Evolutionary conservation across 2,797 vertebrate genomes (phyloP), one percentile per base, ranked within the genome.

Genomic region (Carcharodon carcharias): DNA sequence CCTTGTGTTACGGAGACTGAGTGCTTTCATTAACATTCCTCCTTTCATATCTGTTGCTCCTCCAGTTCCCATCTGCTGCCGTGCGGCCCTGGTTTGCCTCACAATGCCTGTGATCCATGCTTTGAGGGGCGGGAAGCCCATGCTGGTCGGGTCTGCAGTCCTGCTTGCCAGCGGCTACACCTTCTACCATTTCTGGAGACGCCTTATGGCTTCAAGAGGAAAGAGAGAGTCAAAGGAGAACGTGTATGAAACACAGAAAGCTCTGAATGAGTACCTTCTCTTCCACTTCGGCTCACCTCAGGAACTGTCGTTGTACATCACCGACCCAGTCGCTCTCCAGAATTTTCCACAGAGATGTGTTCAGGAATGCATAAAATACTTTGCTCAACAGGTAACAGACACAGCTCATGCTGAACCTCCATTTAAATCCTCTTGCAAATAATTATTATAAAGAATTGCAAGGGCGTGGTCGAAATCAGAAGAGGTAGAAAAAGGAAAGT

Each of bases 311-410:
- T 58, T 73, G 61, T 40, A 89, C n/a, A 28, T 82, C 61, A 54
- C 28, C 14, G 82, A 61, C 82, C 16, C 96, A 31, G 50, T 23
- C 50, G 58, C 54, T 31, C 35, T 54, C 18, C 96, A 54, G 28
- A 91, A 96, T n/a, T 96, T 96, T 58, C 96, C 58, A 21, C 61
- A 35, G 26, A n/a, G 56, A 61, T 88, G 80, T 85, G 96, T 96
- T 18, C 23, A 89, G 61, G 82, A 87, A 58, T 96, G 96, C 58
- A 40, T 67, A 3, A 73, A 96, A n/a, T 82, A 96, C 23, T 54
- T 87, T 61, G 9, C 45, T 31, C 54, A 69, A 9, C 82, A 87
- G 80, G 77, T 85, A 89, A 89, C 28, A 18, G 8, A 21, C 5
- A 18, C 4, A 1, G 58, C 56, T 56, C 28, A 16, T 77, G 16